phyloP scores from a whole-genome alignment of 2,113 vertebrate species.

The Isurus oxyrinchus region DNA sequence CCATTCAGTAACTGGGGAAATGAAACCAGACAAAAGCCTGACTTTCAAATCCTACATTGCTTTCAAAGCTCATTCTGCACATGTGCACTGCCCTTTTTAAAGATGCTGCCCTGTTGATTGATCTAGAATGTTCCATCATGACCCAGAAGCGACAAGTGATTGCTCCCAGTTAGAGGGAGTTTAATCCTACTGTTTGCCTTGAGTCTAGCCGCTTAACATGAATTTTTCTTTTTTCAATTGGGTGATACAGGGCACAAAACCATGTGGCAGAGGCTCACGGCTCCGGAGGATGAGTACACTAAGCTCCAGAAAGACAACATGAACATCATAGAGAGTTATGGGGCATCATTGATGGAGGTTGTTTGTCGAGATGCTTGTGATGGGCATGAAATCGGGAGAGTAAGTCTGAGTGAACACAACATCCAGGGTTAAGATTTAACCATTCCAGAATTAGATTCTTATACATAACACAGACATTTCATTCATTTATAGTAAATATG shows the following conservation, averaged over 20 bases:
- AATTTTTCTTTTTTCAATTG: background rate
- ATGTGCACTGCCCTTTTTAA: background rate
- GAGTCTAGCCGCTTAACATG: background rate
- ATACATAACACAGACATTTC: background rate
- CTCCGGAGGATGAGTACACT: conserved; percentile 88
- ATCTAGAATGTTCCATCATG: background rate
- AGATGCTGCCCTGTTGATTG: background rate
- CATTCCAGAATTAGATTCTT: background rate
- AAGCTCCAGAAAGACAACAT: conserved; percentile 92
- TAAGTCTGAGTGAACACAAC: conserved; percentile 47
- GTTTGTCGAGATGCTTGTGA: conserved; percentile 93
- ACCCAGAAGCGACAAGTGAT: background rate
- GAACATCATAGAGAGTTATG: conserved; percentile 88
- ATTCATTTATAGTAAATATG: background rate
- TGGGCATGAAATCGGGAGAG: conserved; percentile 90
- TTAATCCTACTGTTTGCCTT: background rate
- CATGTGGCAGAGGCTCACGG: conserved; percentile 93
- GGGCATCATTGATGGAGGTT: conserved; percentile 90
- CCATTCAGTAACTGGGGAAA: background rate
- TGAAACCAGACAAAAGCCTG: background rate
- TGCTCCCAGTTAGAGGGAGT: background rate
- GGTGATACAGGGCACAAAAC: conserved; percentile 66
- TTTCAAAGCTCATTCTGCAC: background rate
- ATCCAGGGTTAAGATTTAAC: background rate
- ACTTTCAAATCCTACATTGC: background rate